A percentile compares a stretch with the other conserved stretches of the same genome.
Evolutionary conservation across 2,113 vertebrate species (phyloP).

Genomic region (Phodopus roborovskii): DNA sequence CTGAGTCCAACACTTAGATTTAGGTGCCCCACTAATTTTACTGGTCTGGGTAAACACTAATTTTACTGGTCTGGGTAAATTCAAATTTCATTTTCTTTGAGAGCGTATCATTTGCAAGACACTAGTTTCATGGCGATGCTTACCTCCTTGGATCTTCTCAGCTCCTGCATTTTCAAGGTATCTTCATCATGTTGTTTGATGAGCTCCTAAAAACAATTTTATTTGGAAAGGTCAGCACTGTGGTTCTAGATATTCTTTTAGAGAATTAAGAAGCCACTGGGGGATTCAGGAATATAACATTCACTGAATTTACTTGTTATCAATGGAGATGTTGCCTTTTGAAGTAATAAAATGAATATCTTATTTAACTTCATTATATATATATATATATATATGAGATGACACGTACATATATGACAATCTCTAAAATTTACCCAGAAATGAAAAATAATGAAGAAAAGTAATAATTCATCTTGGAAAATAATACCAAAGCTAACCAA

Average conservation of each 20-base stretch:
- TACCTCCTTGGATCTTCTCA: conserved; percentile 74
- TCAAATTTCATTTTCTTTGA: background rate
- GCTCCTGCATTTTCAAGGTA: conserved; percentile 49
- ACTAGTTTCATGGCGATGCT: background rate
- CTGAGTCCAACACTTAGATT: background rate
- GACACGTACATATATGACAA: background rate
- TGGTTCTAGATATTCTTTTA: conserved; percentile 36
- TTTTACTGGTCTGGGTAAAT: background rate
- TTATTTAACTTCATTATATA: background rate
- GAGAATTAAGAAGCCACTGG: conserved; percentile 18
- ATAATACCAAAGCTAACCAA: conserved; percentile 20
- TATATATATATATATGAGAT: no score
- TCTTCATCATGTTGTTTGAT: conserved; percentile 73
- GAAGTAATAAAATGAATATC: conserved; percentile 47
- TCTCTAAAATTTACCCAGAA: conserved; percentile 51
- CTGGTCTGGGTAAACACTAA: background rate
- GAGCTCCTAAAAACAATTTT: conserved; percentile 75
- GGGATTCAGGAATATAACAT: conserved; percentile 22
- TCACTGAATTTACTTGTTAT: conserved; percentile 23
- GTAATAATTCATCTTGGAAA: conserved; percentile 31
- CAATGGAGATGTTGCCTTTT: background rate
- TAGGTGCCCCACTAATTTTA: background rate
- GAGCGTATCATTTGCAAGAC: background rate
- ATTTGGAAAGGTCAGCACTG: conserved; percentile 48
- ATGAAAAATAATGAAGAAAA: background rate